Base-by-base conservation (phyloP, 2,888 invertebrate genomes). In the Brenthis hecate region DNA sequence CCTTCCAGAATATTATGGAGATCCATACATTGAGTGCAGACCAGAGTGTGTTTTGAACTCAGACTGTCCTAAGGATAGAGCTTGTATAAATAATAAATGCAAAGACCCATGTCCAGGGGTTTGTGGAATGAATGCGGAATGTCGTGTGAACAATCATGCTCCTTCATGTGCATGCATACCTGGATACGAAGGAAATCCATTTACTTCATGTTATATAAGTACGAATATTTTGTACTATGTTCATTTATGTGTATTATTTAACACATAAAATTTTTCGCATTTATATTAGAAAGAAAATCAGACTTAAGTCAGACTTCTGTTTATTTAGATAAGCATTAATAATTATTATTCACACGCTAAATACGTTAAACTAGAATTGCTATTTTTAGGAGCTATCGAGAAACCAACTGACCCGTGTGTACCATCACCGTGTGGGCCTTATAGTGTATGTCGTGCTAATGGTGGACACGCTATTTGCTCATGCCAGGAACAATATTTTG, bases 31-130 rank as follows among this genome's bases (percentile, higher is more conserved):
- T 56, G 96, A 96, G 80, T 98, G 98, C 85, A 94, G 97, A 81
- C 97, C 97, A 36, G 97, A 98, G 93, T 98, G 98, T 85, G 95
- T 97, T n/a, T 94, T 96, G 76, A 97, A 97, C 85, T 95, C 96
- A 11, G 97, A 98, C 80, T 98, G 98, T 86, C 93, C 95, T 6
- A 94, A 94, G 80, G 94, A 95, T 75, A 95, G 94, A 87, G 95
- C 97, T 36, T 98, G 98, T 81, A 93, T 96, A 63, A 96, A 96
- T 81, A 96, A 96, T 86, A 97, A 96, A 92, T 98, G 98, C 83
- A 94, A 94, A 79, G 95, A 97, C 89, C 97, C 97, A 23, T 98
- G 97, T 81, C 94, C 95, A 43, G 96, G 96, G 76, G 95, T 96
- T 48, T 97, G 97, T 82, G 97, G 97, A 60, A 92, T 96, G 76